Base-by-base conservation (phyloP, 2,888 invertebrate species). In the Hesperia comma region DNA sequence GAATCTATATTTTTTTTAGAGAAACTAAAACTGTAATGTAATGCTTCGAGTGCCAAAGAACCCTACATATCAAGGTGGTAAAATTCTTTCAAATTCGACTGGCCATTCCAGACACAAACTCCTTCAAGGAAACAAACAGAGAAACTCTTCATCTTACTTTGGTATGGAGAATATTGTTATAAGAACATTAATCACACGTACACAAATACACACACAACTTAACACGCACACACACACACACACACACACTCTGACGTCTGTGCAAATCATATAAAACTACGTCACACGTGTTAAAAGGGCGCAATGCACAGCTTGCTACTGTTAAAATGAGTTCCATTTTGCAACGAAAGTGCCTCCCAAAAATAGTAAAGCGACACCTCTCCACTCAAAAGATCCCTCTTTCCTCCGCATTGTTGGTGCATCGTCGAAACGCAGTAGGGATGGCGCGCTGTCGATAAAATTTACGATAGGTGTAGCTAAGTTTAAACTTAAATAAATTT, bases 351-450 rank as follows among this genome's bases (percentile, higher is more conserved):
- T 70, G 73, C 69, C 71, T 70, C 69, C 71, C 68, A 70, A 76
- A 79, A 77, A 75, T 70, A 72, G 73, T 72, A 69, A 71, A 69
- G 46, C 72, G 69, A 73, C 74, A 75, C 76, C 73, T 74, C 75
- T 72, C 74, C 69, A 61, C 69, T 74, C 73, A 75, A 77, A 77
- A 72, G 71, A 71, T 69, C 63, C 71, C 71, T 71, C 70, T 61
- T 51, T 37, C 69, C 72, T 70, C 71, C 70, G 70, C 73, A 69
- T 73, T 72, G 77, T 74, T 76, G 78, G 75, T 79, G 84, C 83
- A 84, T 80, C 79, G 75, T 75, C 75, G 73, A 82, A 85, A 80
- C 83, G 84, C 86, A 84, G 74, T 70, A 75, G 67, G 70, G 76
- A 37, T 15, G 53, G 7, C 51, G 17, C 33, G 40, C 37, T 60